Conservation (phyloP, 2,797 vertebrate genomes). For the Philypnodon macrostomus region DNA sequence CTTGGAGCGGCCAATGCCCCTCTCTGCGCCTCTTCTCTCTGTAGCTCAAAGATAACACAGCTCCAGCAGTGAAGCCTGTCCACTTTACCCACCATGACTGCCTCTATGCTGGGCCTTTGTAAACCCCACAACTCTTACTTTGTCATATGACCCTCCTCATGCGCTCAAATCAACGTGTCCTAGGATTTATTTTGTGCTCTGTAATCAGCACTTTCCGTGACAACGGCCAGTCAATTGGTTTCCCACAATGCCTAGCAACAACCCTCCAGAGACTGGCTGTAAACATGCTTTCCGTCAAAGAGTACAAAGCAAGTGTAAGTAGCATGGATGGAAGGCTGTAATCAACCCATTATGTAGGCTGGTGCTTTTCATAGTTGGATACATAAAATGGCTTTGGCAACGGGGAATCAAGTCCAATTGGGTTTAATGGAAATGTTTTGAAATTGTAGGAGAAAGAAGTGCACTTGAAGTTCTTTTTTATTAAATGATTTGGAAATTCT, state of each 20-base stretch:
- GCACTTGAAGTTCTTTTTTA: too few species aligned
- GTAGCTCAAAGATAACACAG: slow-evolving; percentile 54
- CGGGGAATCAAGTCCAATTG: background rate
- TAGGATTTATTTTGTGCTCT: background rate
- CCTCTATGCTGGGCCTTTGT: slow-evolving; percentile 45
- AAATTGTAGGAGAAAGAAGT: too few species aligned
- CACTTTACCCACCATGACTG: slow-evolving; percentile 50
- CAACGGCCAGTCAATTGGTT: background rate
- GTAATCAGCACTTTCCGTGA: background rate
- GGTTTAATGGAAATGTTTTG: too few species aligned
- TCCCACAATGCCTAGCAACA: slow-evolving; percentile 6
- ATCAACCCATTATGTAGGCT: background rate
- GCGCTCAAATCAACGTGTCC: background rate
- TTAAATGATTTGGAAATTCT: too few species aligned
- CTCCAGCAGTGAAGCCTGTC: slow-evolving; percentile 56
- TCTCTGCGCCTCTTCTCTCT: slow-evolving; percentile 39
- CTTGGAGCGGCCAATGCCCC: slow-evolving; percentile 10
- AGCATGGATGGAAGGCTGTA: background rate
- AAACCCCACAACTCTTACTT: slow-evolving; percentile 21
- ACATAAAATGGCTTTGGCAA: background rate
- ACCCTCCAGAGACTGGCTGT: slow-evolving; percentile 1
- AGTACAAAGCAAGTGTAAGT: background rate
- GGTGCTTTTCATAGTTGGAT: background rate
- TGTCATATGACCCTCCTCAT: background rate
- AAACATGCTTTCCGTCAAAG: background rate